Evolutionary conservation across 2,797 vertebrate genomes (phyloP), one percentile per base, ranked within the genome.

Genomic region (Antennarius maculatus): DNA sequence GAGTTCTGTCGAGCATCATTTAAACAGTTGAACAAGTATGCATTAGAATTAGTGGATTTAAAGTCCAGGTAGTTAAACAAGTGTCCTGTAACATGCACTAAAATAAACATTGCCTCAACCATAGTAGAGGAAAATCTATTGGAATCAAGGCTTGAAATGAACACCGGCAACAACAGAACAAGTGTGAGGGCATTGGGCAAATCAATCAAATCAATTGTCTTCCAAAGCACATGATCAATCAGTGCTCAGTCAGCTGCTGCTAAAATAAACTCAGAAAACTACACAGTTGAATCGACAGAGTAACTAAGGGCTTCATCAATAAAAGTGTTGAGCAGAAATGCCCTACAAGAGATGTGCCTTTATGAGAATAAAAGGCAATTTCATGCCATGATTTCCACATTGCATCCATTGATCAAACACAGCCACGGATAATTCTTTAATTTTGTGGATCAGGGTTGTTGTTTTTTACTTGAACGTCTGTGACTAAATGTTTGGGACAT

Each of bases 351-450:
- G 60, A 63, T 34, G 31, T 5, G 31, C 31, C 5, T 34, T 34
- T 34, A 8, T 34, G 31, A 34, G 57, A 27, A 54, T 53, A 77
- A 74, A n/a, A 70, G 47, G 62, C 67, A 82, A 87, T 86, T 86
- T 90, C 69, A 84, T 86, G 73, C 79, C 66, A 77, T 66, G 78
- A 80, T 88, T 86, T 80, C 69, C 62, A 74, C 81, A 87, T 85
- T 73, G 72, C 76, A 63, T 80, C 72, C 77, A 87, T 74, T 87
- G 85, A 90, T 87, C 86, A 86, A 77, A 80, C 59, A 52, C 57
- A 58, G 76, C 67, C 58, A 28, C 56, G 58, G 66, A 18, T 81
- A 85, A 85, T 79, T 77, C 78, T 79, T 80, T 82, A 51, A 81
- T 71, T 82, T 66, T 7, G 66, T 68, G 82, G 68, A 81, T 80